Evolutionary conservation across 1,140 invertebrate genomes (phyloP).

Genomic region (Globodera ellingtonae): DNA sequence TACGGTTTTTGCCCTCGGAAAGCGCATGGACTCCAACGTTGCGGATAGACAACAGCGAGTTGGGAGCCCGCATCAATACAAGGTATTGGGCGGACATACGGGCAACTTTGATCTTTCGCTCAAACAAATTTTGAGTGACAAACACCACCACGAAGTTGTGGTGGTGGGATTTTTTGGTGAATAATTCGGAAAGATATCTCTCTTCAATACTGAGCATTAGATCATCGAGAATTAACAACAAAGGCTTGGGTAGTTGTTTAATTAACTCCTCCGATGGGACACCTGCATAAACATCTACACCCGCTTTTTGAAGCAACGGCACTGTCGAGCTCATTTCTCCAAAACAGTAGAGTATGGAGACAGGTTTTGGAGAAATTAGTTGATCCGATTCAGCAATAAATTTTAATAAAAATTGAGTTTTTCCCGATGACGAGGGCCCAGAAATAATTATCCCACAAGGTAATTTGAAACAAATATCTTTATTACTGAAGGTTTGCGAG

Average conservation of each 20-base stretch:
- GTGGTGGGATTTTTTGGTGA: slow-evolving; percentile 28
- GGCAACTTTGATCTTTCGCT: slow-evolving; percentile 23
- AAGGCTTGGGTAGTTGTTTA: background rate
- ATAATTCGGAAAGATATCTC: slow-evolving; percentile 13
- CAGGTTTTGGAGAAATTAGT: background rate
- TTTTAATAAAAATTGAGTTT: slow-evolving; percentile 10
- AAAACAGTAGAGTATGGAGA: slow-evolving; percentile 13
- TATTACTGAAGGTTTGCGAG: background rate
- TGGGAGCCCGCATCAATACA: slow-evolving; percentile 17
- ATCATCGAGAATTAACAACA: slow-evolving; percentile 13
- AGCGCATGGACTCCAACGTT: slow-evolving; percentile 9
- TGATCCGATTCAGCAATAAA: slow-evolving; percentile 15
- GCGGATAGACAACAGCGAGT: slow-evolving; percentile 3
- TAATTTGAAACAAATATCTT: slow-evolving; percentile 21
- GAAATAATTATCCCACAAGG: slow-evolving; percentile 20
- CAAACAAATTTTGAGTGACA: slow-evolving; percentile 28
- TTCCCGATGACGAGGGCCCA: slow-evolving; percentile 15
- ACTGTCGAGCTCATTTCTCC: slow-evolving; percentile 14
- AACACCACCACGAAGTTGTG: slow-evolving; percentile 11
- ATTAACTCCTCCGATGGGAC: slow-evolving; percentile 19
- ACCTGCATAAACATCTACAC: slow-evolving; percentile 12
- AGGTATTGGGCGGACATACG: slow-evolving; percentile 20
- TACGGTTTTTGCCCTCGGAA: too few species aligned
- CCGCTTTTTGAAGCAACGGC: slow-evolving; percentile 17
- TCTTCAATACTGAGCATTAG: slow-evolving; percentile 13